Evolutionary conservation across 2,888 invertebrate species (phyloP).

Genomic region (Schizaphis graminum): DNA sequence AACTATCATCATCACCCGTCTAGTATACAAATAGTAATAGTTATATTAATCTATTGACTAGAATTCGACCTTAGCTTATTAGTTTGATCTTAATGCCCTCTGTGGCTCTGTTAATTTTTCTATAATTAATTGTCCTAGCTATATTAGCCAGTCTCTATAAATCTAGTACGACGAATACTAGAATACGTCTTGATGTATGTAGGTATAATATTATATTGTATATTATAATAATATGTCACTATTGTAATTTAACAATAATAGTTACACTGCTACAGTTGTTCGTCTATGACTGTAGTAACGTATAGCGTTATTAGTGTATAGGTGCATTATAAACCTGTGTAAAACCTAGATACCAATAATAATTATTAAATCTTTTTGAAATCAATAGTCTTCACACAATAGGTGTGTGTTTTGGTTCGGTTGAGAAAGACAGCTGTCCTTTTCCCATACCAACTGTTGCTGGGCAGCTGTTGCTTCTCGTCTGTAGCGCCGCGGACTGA

Average conservation of each 20-base stretch:
- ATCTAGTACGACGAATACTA: neutral
- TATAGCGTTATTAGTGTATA: neutral
- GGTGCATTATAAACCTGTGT: neutral
- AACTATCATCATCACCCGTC: constrained; percentile 13
- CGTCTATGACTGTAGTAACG: neutral
- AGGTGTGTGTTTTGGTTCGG: constrained; percentile 58
- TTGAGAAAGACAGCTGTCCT: constrained; percentile 63
- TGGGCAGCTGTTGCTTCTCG: constrained; percentile 65
- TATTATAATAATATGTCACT: neutral
- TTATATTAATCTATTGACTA: constrained; percentile 50
- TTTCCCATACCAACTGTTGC: constrained; percentile 64
- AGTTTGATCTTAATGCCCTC: constrained; percentile 54
- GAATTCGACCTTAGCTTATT: constrained; percentile 50
- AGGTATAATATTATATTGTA: neutral
- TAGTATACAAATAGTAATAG: constrained; percentile 10
- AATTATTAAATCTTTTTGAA: constrained; percentile 62
- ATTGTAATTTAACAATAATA: constrained; percentile 14
- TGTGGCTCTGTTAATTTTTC: constrained; percentile 48
- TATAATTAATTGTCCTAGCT: constrained; percentile 16
- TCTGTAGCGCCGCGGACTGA: constrained; percentile 18
- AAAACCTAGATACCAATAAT: constrained; percentile 12
- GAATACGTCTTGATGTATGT: neutral
- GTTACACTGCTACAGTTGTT: neutral
- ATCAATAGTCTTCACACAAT: constrained; percentile 64
- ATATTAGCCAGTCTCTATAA: neutral